Evolutionary conservation across 2,888 invertebrate genomes (phyloP).

Genomic region (Zaprionus lineosus): DNA sequence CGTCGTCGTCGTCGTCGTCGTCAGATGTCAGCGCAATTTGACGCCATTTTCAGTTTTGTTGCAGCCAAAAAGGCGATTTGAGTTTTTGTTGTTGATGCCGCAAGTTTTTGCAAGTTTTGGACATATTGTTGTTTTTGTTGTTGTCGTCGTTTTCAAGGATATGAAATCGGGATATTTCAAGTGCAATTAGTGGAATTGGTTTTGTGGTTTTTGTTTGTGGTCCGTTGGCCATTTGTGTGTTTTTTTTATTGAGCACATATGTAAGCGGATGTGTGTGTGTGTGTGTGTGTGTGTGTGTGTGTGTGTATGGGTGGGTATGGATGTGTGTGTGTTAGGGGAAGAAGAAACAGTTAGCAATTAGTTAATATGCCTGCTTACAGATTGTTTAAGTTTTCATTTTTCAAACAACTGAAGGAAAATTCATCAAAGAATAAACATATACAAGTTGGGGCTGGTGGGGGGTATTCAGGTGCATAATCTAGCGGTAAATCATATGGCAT

Average conservation of each 20-base stretch:
- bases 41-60: slow-evolving; percentile 77
- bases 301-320: too few relatives aligned
- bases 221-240: slow-evolving; percentile 51
- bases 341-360: slow-evolving; percentile 64
- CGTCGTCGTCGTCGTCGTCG: slow-evolving; percentile 57
- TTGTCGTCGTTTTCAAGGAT: slow-evolving; percentile 53
- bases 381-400: slow-evolving; percentile 14
- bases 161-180: slow-evolving; percentile 73
- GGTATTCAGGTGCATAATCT: slow-evolving; percentile 53
- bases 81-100: slow-evolving; percentile 43
- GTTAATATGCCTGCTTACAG: slow-evolving; percentile 51
- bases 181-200: slow-evolving; percentile 80
- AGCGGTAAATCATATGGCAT: slow-evolving; percentile 43
- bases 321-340: slow-evolving; percentile 29
- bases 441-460: slow-evolving; percentile 17
- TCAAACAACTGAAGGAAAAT: slow-evolving; percentile 53
- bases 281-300: slow-evolving; percentile 25
- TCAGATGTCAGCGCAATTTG: slow-evolving; percentile 81
- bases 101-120: slow-evolving; percentile 59
- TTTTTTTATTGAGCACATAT: slow-evolving; percentile 19
- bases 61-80: slow-evolving; percentile 31
- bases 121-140: slow-evolving; percentile 21
- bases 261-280: slow-evolving; percentile 21
- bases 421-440: slow-evolving; percentile 48
- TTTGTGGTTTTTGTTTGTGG: slow-evolving; percentile 58